A percentile compares a stretch with the other conserved stretches of the same genome.
Evolutionary conservation across 2,888 invertebrate genomes (phyloP).

Genomic region (Pilophorus perplexus): DNA sequence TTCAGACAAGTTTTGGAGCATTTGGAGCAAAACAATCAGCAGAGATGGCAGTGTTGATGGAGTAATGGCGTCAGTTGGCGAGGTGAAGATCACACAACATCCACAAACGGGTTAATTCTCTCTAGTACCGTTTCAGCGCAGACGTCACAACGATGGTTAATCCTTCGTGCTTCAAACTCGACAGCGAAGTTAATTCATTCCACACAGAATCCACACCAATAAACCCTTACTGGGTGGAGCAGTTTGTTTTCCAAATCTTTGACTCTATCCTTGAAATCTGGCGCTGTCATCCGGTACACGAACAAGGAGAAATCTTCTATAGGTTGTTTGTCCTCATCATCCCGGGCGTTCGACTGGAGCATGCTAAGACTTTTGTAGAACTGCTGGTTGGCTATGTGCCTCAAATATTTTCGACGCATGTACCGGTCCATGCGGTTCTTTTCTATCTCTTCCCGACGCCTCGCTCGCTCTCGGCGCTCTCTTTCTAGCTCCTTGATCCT

Average conservation of each 20-base stretch:
- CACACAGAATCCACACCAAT: neutral
- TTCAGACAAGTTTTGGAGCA: neutral
- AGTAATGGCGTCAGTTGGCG: too few species aligned
- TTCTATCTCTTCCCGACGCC: conserved; percentile 71
- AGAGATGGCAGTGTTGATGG: too few species aligned
- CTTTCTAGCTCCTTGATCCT: conserved; percentile 41
- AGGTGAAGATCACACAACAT: too few species aligned
- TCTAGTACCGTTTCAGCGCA: neutral
- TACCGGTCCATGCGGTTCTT: conserved; percentile 64
- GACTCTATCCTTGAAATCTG: conserved; percentile 79
- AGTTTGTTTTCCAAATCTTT: conserved; percentile 75
- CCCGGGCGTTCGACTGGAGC: conserved; percentile 71
- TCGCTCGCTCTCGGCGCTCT: conserved; percentile 50
- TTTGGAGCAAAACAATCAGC: too few species aligned
- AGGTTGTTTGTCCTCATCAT: conserved; percentile 58
- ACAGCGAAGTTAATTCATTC: neutral
- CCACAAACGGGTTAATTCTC: neutral
- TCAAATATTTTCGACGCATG: conserved; percentile 64
- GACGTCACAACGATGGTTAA: neutral
- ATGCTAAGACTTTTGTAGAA: conserved; percentile 82
- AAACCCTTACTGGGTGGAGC: conserved; percentile 66
- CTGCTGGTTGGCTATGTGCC: conserved; percentile 75
- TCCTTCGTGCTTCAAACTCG: neutral
- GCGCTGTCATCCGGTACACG: conserved; percentile 80
- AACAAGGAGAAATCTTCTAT: conserved; percentile 82